Percentiles rank a stretch among this genome's conserved stretches.
These are phyloP conservation scores for Shinisaurus crocodilurus DNA, from an alignment of 2,113 vertebrate species.

Conservation along the genomic window DNA sequence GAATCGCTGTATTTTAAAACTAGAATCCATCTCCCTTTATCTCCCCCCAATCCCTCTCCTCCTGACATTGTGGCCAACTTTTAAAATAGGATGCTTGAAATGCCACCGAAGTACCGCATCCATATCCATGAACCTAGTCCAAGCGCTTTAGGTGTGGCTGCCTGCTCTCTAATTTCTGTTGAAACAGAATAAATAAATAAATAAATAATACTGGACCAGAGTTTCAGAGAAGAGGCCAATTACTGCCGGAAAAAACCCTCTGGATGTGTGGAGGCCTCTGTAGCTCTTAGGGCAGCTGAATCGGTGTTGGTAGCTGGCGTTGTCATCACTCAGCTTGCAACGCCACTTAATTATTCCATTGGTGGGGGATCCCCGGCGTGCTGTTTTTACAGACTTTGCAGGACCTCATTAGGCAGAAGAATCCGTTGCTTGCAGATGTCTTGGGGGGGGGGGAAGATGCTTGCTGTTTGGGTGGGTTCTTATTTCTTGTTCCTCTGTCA, in stretches of 20 bases:
- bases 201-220: too few species aligned
- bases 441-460: slow-evolving; percentile 35
- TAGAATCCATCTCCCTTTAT: neutral
- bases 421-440: slow-evolving; percentile 59
- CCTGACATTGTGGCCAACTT: neutral
- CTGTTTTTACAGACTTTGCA: slow-evolving; percentile 4
- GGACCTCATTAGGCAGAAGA: slow-evolving; percentile 63
- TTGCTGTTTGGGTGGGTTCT: slow-evolving; percentile 48
- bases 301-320: slow-evolving; percentile 10
- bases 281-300: neutral
- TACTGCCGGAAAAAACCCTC: neutral
- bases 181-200: neutral
- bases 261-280: neutral
- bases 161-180: neutral
- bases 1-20: neutral
- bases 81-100: rapidly evolving
- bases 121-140: neutral
- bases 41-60: neutral
- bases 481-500: slow-evolving; percentile 53
- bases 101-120: neutral
- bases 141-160: neutral
- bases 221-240: neutral
- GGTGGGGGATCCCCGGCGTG: slow-evolving; percentile 40
- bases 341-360: slow-evolving; percentile 17
- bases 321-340: neutral